phyloP scores from a whole-genome alignment of 1,140 invertebrate genomes.

The Araneus ventricosus region DNA sequence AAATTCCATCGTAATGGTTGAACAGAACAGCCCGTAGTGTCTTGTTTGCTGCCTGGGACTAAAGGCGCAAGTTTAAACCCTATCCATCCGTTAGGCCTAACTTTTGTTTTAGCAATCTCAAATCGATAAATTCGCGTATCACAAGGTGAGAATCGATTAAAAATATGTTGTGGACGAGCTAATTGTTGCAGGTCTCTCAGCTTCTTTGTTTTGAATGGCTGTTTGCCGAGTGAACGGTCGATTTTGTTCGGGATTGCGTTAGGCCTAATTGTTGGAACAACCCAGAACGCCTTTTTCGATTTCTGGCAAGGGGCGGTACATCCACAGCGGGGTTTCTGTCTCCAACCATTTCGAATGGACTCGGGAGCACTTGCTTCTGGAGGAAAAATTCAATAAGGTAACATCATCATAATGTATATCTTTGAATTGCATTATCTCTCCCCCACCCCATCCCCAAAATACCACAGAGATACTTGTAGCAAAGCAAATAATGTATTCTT shows the following conservation, averaged over 20 bases:
- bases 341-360: conserved; percentile 64
- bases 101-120: not conserved
- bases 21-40: conserved; percentile 69
- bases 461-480: not conserved
- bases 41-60: conserved; percentile 67
- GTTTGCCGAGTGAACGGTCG: not conserved
- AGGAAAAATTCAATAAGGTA: conserved; percentile 67
- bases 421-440: conserved; percentile 50
- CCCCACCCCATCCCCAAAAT: not conserved
- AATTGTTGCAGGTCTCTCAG: not conserved
- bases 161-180: not conserved
- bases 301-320: conserved; percentile 56
- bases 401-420: conserved; percentile 60
- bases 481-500: too few relatives aligned
- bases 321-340: conserved; percentile 42
- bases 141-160: conserved; percentile 24
- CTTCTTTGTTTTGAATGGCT: not conserved
- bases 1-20: conserved; percentile 74
- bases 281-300: conserved; percentile 48
- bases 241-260: not conserved
- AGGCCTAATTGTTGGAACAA: conserved; percentile 51
- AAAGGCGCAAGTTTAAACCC: conserved; percentile 68
- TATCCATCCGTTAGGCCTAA: conserved; percentile 61
- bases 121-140: not conserved
- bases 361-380: conserved; percentile 36